A percentile compares a stretch with the other conserved stretches of the same genome.
phyloP scores from a whole-genome alignment of 2,797 vertebrate genomes.

The Danionella dracula region DNA sequence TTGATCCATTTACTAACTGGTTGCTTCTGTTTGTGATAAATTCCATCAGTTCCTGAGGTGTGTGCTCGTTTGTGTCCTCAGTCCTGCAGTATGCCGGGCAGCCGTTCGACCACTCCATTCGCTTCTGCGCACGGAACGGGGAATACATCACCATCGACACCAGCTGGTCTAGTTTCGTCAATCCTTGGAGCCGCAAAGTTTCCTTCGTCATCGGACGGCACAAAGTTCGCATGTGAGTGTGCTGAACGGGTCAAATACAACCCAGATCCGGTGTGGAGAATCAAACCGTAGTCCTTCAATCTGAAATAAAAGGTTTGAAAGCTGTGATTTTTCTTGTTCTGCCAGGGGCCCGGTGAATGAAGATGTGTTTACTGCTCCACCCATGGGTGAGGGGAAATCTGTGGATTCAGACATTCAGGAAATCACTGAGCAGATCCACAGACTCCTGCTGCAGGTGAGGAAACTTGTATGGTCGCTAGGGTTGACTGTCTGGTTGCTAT shows the following conservation, averaged over 20 bases:
- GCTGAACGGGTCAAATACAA: too few relatives aligned
- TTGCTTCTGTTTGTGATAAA: too few relatives aligned
- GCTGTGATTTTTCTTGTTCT: constrained; percentile 12
- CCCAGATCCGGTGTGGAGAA: too few relatives aligned
- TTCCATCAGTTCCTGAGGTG: too few relatives aligned
- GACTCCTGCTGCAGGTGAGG: constrained; percentile 83
- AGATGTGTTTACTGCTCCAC: constrained; percentile 80
- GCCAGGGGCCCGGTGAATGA: constrained; percentile 90
- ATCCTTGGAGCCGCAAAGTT: constrained; percentile 94
- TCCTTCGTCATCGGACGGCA: constrained; percentile 94
- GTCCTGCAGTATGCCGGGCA: constrained; percentile 84
- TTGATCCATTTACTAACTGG: too few relatives aligned
- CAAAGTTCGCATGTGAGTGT: constrained; percentile 95
- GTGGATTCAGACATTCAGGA: constrained; percentile 79
- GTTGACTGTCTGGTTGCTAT: too few relatives aligned
- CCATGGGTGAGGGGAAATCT: constrained; percentile 68
- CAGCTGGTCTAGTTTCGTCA: constrained; percentile 97
- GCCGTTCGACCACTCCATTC: constrained; percentile 91
- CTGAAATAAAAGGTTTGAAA: too few relatives aligned
- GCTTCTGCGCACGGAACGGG: constrained; percentile 87
- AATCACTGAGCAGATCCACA: constrained; percentile 89
- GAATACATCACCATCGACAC: constrained; percentile 91
- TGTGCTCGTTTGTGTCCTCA: constrained; percentile 38
- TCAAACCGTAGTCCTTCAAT: too few relatives aligned
- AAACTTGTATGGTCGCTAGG: background rate